A percentile compares a stretch with the other conserved stretches of the same genome.
Conservation (phyloP, 2,113 vertebrate genomes). For the Bubalus kerabau region DNA sequence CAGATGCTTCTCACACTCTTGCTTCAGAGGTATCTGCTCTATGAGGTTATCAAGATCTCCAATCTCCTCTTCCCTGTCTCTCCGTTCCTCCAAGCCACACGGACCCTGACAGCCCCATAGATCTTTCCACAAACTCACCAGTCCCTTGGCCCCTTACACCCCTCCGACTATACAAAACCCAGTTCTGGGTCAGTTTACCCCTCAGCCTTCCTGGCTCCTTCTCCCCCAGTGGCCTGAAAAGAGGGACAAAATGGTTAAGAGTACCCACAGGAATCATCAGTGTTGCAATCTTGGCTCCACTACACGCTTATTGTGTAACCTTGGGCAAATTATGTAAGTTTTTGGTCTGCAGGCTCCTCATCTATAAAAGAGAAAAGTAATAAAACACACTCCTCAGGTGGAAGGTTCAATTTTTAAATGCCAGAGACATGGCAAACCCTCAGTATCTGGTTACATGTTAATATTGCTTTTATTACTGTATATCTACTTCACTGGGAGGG, state of each 20-base stretch:
- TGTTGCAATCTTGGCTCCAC: background rate
- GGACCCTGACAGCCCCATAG: background rate
- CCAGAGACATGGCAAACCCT: background rate
- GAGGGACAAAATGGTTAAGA: background rate
- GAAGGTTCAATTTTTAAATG: conserved; percentile 23
- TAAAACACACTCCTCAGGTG: background rate
- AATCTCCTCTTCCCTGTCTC: background rate
- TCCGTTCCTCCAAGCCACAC: background rate
- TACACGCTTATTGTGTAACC: background rate
- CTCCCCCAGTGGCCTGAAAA: background rate
- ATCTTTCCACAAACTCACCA: background rate
- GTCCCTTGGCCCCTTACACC: background rate
- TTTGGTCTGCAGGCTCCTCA: background rate
- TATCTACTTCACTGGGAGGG: background rate
- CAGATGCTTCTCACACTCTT: background rate
- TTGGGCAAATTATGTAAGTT: background rate
- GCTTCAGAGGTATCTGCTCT: background rate
- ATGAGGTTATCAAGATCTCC: background rate
- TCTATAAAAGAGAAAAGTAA: conserved; percentile 19
- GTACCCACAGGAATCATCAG: background rate
- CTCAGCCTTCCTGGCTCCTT: background rate
- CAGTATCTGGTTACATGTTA: background rate
- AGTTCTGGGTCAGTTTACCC: background rate
- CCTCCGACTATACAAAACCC: background rate
- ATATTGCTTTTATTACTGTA: background rate